Evolutionary conservation across 2,113 vertebrate species (phyloP).

Genomic region (Pelodiscus sinensis): DNA sequence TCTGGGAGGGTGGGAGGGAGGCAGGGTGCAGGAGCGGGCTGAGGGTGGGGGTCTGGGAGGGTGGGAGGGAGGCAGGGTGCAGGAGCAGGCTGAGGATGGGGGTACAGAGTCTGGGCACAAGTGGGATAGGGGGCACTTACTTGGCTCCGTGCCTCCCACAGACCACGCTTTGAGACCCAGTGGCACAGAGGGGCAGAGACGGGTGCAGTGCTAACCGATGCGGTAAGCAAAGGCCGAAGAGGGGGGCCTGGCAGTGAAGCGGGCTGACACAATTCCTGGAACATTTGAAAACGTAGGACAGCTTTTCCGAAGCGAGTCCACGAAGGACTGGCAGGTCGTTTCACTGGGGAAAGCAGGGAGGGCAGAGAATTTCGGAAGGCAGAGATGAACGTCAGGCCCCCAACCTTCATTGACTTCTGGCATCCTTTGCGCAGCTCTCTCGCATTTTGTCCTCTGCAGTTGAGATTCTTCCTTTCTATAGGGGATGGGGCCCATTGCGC

Average conservation of each 20-base stretch:
- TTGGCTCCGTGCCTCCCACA: too few species aligned
- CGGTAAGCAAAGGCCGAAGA: rapidly evolving
- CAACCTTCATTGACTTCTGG: background rate
- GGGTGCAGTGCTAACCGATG: background rate
- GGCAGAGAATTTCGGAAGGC: rapidly evolving
- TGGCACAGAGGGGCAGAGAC: background rate
- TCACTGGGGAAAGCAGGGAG: background rate
- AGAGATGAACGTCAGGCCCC: background rate
- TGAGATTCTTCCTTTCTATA: background rate
- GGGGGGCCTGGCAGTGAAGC: rapidly evolving
- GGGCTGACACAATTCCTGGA: background rate
- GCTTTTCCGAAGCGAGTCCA: rapidly evolving
- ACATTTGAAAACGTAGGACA: background rate
- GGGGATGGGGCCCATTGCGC: background rate
- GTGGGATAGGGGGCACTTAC: too few species aligned
- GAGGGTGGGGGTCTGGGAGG: too few species aligned
- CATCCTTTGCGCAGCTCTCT: background rate
- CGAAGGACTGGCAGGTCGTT: rapidly evolving
- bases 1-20: too few species aligned
- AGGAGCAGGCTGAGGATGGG: too few species aligned
- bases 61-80: too few species aligned
- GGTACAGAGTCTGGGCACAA: too few species aligned
- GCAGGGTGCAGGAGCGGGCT: too few species aligned
- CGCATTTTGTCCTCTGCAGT: background rate
- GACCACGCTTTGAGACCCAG: rapidly evolving